A percentile compares a stretch with the other conserved stretches of the same genome.
These are phyloP conservation scores for Jacana jacana DNA, from an alignment of 2,113 vertebrate genomes.

Conservation along the genomic window DNA sequence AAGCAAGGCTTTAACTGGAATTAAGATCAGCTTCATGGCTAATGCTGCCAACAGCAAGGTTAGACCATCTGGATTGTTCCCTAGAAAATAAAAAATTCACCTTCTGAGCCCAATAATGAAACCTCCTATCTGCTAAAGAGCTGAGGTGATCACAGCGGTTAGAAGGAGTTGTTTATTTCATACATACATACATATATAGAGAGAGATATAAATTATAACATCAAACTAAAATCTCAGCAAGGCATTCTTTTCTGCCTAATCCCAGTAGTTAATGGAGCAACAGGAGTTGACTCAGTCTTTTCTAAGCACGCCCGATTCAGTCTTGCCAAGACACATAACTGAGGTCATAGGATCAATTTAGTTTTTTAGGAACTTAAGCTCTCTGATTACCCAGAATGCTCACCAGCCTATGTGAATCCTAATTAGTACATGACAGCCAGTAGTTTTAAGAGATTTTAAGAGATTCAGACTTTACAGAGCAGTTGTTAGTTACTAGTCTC, in stretches of 20 bases:
- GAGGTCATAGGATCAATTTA: not conserved
- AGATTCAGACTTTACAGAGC: not conserved
- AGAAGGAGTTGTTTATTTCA: not conserved
- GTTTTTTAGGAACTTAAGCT: not conserved
- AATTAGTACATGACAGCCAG: not conserved
- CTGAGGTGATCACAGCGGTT: not conserved
- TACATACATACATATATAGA: not conserved
- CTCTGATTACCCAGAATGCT: not conserved
- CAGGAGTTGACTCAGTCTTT: not conserved
- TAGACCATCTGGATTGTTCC: not conserved
- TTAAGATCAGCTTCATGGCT: not conserved
- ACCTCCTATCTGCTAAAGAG: not conserved
- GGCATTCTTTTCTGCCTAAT: not conserved
- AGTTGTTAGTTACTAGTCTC: not conserved
- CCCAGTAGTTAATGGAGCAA: not conserved
- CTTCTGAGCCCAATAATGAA: not conserved
- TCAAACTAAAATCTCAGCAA: not conserved
- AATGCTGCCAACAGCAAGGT: constrained; percentile 12
- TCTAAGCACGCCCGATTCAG: not conserved
- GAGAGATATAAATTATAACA: not conserved
- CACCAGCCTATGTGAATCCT: not conserved
- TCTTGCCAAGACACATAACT: not conserved
- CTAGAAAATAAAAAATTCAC: not conserved
- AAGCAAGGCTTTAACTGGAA: constrained; percentile 10
- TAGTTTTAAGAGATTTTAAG: not conserved